phyloP scores from a whole-genome alignment of 2,797 vertebrate species.

The Galaxias olidus region DNA sequence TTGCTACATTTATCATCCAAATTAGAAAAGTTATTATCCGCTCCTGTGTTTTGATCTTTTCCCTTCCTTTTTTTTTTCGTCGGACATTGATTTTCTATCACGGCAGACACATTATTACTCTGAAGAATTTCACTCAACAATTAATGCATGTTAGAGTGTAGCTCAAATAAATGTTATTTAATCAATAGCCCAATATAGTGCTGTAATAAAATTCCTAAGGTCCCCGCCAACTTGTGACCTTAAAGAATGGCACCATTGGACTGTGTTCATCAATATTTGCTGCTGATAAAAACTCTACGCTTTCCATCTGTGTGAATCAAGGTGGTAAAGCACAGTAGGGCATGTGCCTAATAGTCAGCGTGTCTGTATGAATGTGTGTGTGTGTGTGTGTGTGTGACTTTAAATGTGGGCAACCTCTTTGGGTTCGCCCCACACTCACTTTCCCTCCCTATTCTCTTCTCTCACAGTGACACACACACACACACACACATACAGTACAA shows the following conservation, averaged over 20 bases:
- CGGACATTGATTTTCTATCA: constrained; percentile 62
- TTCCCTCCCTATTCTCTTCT: not conserved
- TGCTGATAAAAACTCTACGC: not conserved
- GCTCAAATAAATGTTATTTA: constrained; percentile 73
- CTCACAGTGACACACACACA: not conserved
- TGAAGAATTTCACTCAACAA: constrained; percentile 65
- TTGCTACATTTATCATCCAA: constrained; percentile 42
- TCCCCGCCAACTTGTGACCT: constrained; percentile 38
- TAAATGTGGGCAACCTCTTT: not conserved
- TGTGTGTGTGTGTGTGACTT: constrained; percentile 1
- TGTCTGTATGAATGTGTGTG: constrained; percentile 3
- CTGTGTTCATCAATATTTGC: constrained; percentile 55
- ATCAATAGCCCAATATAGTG: constrained; percentile 69
- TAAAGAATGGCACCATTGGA: constrained; percentile 61
- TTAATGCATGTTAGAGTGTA: constrained; percentile 64
- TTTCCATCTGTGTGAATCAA: constrained; percentile 5
- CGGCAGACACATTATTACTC: constrained; percentile 51
- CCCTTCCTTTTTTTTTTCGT: not conserved
- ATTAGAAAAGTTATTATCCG: constrained; percentile 47
- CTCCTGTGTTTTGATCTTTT: constrained; percentile 21
- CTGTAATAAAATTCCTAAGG: constrained; percentile 57
- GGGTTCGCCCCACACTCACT: too few relatives aligned
- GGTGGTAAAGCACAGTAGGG: too few relatives aligned
- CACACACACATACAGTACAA: too few relatives aligned
- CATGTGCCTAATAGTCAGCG: not conserved